These are phyloP conservation scores for Macrophya annulata DNA, from an alignment of 2,888 invertebrate genomes.

Conservation along the genomic window DNA sequence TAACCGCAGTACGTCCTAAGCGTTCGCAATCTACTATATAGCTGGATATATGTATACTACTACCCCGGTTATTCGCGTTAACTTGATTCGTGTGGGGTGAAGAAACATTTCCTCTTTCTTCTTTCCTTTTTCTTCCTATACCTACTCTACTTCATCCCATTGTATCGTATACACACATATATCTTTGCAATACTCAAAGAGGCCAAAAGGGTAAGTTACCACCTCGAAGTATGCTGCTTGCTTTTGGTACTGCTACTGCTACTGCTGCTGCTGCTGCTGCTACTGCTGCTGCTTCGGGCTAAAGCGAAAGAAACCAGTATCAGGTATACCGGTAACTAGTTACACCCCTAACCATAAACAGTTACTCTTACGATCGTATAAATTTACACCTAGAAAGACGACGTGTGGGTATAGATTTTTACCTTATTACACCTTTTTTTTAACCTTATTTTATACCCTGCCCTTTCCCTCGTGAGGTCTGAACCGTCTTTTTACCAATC, in stretches of 20 bases:
- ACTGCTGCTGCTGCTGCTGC: neutral
- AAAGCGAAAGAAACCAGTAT: constrained; percentile 8
- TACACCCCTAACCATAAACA: neutral
- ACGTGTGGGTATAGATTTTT: neutral
- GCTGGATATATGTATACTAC: neutral
- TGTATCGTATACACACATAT: neutral
- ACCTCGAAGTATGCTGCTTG: neutral
- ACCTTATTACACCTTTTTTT: neutral
- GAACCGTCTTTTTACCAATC: constrained; percentile 8
- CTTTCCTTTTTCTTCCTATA: neutral
- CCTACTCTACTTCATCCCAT: neutral
- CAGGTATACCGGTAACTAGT: neutral
- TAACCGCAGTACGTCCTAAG: neutral
- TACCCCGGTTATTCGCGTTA: constrained; percentile 30
- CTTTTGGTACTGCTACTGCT: neutral
- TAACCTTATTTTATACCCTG: neutral
- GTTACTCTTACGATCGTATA: neutral
- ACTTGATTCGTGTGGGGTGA: constrained; percentile 24
- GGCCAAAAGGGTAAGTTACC: constrained; percentile 32
- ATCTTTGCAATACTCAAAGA: neutral
- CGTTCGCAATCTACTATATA: constrained; percentile 13
- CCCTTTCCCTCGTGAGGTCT: neutral
- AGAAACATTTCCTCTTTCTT: constrained; percentile 20
- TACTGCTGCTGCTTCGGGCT: neutral
- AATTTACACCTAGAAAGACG: neutral